Evolutionary conservation across 2,888 invertebrate species (phyloP), one percentile per base, ranked within the genome.

Genomic region (Phyllotreta striolata): DNA sequence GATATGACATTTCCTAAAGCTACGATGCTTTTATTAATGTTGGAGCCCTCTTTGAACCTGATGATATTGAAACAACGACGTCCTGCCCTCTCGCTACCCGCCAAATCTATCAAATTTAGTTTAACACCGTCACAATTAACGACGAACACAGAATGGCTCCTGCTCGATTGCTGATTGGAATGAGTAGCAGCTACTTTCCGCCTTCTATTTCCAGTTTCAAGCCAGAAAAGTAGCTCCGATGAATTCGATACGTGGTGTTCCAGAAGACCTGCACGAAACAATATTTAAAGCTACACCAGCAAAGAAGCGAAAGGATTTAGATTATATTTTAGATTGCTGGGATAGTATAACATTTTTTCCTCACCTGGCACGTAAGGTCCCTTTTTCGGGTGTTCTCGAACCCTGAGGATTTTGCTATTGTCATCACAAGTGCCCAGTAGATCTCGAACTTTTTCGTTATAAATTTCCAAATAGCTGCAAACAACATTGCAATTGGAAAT

Each of bases 1-100:
- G 91, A 91, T 74, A 92, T 92, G 70, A 92, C 92, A 82, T 91
- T 92, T 75, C 92, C 91, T 44, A 93, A 84, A 34, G 92, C 91
- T 41, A 92, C 92, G 63, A 92, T 82, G 55, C 92, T 92, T 77
- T 90, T 90, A 81, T 92, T 92, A 77, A 92, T 92, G 75, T 90
- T 91, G 38, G 87, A 84, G 0, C 87, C 87, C 78, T 88, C 88
- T 72, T 87, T 85, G 70, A 86, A 85, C 63, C 86, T 80, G 66
- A 81, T 80, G 63, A 83, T 80, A 62, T 80, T 80, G 61, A 80
- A 79, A 71, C 80, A 78, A 66, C 81, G 77, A 64, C 78, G 81
- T 8, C 85, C 85, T 41, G 87, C 85, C 61, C 83, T 79, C 73
- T 92, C 91, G 74, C 89, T 89, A 70, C 91, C 91, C 77, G 90